Evolutionary conservation across 2,888 invertebrate genomes (phyloP).

Genomic region (Galeopsomyia nigrocyanea): DNA sequence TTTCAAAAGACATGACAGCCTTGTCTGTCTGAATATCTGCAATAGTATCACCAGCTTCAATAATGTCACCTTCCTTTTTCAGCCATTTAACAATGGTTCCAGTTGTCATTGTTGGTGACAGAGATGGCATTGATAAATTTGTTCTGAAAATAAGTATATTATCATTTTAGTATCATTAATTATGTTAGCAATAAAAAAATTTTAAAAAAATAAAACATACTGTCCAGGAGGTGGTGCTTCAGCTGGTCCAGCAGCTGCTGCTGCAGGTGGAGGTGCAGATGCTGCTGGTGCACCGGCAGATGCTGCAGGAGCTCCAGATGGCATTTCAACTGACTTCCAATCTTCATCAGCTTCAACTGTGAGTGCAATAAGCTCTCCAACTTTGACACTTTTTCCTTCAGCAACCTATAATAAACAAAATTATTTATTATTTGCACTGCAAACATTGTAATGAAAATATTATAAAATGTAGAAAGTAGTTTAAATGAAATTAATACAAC

Average conservation of each 20-base stretch:
- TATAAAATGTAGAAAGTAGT: neutral
- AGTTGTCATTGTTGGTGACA: constrained; percentile 76
- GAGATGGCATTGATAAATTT: constrained; percentile 72
- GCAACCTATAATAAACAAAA: constrained; percentile 61
- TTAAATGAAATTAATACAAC: constrained; percentile 28
- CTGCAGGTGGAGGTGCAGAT: constrained; percentile 42
- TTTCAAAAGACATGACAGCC: constrained; percentile 74
- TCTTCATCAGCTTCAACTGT: constrained; percentile 75
- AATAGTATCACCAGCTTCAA: constrained; percentile 74
- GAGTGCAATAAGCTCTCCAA: constrained; percentile 74
- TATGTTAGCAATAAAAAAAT: neutral
- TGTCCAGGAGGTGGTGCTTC: constrained; percentile 62
- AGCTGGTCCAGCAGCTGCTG: constrained; percentile 42
- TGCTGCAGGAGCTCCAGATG: constrained; percentile 51
- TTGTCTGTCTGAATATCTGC: constrained; percentile 79
- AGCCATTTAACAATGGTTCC: constrained; percentile 74
- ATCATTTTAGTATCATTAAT: constrained; percentile 1
- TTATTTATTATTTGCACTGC: neutral
- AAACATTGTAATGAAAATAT: constrained; percentile 7
- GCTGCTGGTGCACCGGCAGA: constrained; percentile 23
- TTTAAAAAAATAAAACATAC: constrained; percentile 52
- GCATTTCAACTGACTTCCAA: constrained; percentile 72
- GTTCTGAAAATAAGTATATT: constrained; percentile 51
- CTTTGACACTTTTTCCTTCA: constrained; percentile 72
- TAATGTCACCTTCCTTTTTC: constrained; percentile 72